Percentiles rank a stretch among this genome's conserved stretches.
Evolutionary conservation across 2,113 vertebrate genomes (phyloP).

Genomic region (Rynchops niger): DNA sequence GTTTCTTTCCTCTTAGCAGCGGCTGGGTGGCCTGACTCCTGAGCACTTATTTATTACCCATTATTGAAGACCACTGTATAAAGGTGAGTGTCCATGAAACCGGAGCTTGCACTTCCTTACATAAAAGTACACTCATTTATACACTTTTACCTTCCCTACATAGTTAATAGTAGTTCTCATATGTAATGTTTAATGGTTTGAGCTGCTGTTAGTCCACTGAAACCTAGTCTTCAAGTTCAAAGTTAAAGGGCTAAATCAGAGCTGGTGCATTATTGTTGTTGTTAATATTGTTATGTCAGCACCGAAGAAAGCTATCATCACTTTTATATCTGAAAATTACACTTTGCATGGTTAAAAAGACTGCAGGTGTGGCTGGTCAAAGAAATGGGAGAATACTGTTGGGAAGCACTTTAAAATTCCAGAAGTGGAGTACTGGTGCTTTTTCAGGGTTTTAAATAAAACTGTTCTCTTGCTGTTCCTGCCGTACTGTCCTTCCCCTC

Average conservation of each 20-base stretch:
- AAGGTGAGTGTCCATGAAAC: not conserved
- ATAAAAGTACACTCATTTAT: not conserved
- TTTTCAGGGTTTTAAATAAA: not conserved
- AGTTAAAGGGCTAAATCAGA: not conserved
- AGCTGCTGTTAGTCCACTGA: not conserved
- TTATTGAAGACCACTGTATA: not conserved
- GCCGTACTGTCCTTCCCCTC: not conserved
- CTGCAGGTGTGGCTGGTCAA: not conserved
- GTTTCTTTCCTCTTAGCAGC: constrained; percentile 5
- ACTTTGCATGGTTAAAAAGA: not conserved
- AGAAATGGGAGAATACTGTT: not conserved
- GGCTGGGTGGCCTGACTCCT: not conserved
- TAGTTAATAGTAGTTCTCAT: not conserved
- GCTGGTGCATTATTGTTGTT: not conserved
- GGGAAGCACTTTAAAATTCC: not conserved
- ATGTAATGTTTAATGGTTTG: not conserved
- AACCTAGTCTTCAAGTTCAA: not conserved
- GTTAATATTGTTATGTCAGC: not conserved
- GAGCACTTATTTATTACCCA: not conserved
- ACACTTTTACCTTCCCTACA: not conserved
- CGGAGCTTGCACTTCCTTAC: not conserved
- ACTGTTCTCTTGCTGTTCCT: not conserved
- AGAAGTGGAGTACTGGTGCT: not conserved
- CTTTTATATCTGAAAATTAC: not conserved
- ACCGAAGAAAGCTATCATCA: not conserved